These are phyloP conservation scores for Bos javanicus DNA, from an alignment of 2,113 vertebrate species.

Conservation along the genomic window DNA sequence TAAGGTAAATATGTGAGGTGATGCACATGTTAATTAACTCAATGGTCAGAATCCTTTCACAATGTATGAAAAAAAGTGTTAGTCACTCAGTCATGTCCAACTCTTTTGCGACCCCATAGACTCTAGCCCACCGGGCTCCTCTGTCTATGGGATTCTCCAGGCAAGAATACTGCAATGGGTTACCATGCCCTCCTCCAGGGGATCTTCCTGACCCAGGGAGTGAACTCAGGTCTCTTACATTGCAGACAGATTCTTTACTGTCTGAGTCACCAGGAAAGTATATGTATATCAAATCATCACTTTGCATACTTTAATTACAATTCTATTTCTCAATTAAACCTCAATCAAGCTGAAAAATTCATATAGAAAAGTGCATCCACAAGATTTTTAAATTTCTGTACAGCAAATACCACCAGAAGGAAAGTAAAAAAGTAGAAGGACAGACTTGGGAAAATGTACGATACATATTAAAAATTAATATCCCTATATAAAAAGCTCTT, in stretches of 20 bases:
- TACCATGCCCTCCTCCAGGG: background rate
- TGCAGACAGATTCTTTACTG: background rate
- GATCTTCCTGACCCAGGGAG: background rate
- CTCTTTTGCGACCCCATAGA: background rate
- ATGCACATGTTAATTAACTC: background rate
- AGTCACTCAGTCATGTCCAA: background rate
- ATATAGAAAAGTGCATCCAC: background rate
- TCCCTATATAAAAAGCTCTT: background rate
- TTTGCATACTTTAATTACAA: background rate
- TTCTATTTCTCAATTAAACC: background rate
- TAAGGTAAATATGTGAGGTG: background rate
- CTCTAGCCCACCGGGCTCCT: background rate
- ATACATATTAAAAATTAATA: background rate
- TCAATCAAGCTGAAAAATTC: background rate
- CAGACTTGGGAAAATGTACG: background rate
- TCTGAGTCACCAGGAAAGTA: background rate
- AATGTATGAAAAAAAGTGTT: background rate
- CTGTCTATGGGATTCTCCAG: background rate
- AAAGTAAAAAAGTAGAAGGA: constrained; percentile 9
- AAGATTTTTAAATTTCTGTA: background rate
- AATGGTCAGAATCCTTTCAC: background rate
- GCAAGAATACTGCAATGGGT: background rate
- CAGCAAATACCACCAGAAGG: background rate
- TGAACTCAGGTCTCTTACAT: background rate
- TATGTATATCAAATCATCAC: background rate